Evolutionary conservation across 35 echinoderm and acorn worm genomes (phyloP).

Genomic region (Heliocidaris erythrogramma): DNA sequence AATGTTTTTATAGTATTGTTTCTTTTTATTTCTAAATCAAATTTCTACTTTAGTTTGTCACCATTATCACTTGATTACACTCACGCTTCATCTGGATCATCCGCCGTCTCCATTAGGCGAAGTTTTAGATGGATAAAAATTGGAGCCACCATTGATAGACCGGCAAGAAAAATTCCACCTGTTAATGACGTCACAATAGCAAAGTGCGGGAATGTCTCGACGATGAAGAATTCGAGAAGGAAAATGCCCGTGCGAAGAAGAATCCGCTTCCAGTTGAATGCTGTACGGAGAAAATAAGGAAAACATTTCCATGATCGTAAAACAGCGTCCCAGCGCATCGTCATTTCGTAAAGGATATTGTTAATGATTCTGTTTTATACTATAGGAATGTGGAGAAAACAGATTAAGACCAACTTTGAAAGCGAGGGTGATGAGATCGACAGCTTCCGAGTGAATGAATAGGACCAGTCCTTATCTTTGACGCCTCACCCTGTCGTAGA

Average conservation of each 20-base stretch:
- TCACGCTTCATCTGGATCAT: slow-evolving; percentile 45
- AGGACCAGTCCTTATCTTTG: neutral
- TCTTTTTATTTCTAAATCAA: too few species aligned
- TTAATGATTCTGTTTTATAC: too few species aligned
- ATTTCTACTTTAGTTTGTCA: neutral
- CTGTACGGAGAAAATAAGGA: neutral
- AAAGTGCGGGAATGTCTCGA: slow-evolving; percentile 39
- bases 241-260: slow-evolving; percentile 29
- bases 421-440: too few species aligned
- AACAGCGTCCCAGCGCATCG: too few species aligned
- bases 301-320: too few species aligned
- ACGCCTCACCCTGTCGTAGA: too few species aligned
- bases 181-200: slow-evolving; percentile 42
- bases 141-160: slow-evolving; percentile 2
- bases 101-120: slow-evolving; percentile 36
- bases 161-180: slow-evolving; percentile 14
- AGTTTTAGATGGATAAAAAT: slow-evolving; percentile 43
- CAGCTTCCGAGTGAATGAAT: too few species aligned
- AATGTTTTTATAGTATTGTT: too few species aligned
- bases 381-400: too few species aligned
- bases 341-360: too few species aligned
- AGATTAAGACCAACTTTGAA: too few species aligned
- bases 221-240: neutral
- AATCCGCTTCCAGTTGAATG: slow-evolving; percentile 37
- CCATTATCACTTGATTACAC: neutral